Evolutionary conservation across 2,888 invertebrate species (phyloP).

Genomic region (Merodon equestris): DNA sequence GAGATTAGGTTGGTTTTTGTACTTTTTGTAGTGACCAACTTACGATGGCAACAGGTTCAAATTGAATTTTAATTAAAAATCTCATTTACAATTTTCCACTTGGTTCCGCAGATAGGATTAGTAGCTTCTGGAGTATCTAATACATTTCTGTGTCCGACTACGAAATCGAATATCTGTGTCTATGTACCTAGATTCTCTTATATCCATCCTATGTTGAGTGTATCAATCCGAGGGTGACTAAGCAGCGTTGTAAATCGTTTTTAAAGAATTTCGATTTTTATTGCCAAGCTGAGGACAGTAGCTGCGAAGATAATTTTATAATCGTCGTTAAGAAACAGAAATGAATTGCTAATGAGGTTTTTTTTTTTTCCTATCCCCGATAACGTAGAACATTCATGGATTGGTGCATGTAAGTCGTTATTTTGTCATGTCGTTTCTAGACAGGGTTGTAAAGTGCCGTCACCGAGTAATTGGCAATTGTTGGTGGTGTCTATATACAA

Average conservation of each 20-base stretch:
- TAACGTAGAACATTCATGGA: no score
- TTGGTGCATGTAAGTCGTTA: no score
- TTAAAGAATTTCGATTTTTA: conserved; percentile 27
- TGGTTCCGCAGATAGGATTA: conserved; percentile 52
- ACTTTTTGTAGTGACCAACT: conserved; percentile 17
- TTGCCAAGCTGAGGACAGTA: conserved; percentile 45
- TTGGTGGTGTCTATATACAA: no score
- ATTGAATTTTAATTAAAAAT: conserved; percentile 65
- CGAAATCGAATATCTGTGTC: no score
- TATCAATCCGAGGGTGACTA: conserved; percentile 6
- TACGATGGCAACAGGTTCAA: conserved; percentile 49
- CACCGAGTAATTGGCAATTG: no score
- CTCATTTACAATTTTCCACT: conserved; percentile 57
- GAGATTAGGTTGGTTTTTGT: conserved; percentile 21
- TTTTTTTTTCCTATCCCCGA: not conserved
- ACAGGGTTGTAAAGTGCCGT: no score
- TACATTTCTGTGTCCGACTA: not conserved
- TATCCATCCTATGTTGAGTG: not conserved
- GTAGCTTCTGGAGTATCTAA: conserved; percentile 3
- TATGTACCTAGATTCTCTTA: no score
- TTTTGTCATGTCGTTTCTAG: no score
- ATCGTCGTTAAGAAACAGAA: conserved; percentile 32
- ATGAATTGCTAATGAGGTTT: conserved; percentile 42
- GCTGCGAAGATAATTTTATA: conserved; percentile 50
- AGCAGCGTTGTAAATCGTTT: conserved; percentile 29